Conservation (phyloP, 2,888 invertebrate genomes). For the Phengaris arion region DNA sequence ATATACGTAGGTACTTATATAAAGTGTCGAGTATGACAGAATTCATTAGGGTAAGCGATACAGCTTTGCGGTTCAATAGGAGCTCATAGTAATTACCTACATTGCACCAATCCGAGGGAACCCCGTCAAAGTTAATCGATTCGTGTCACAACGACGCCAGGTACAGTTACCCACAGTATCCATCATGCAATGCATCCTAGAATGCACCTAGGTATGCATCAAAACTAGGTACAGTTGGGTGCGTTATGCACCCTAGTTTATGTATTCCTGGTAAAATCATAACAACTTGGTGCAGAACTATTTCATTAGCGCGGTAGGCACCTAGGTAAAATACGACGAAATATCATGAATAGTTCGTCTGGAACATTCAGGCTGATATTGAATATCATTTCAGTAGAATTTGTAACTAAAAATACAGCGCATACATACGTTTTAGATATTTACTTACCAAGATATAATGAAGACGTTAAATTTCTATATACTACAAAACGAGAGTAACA, state of each 20-base stretch:
- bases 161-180: slow-evolving; percentile 48
- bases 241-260: neutral
- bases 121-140: slow-evolving; percentile 73
- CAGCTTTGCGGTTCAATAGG: slow-evolving; percentile 51
- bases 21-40: slow-evolving; percentile 65
- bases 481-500: slow-evolving; percentile 8
- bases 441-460: neutral
- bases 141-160: slow-evolving; percentile 56
- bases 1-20: slow-evolving; percentile 53
- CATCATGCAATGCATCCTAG: slow-evolving; percentile 31
- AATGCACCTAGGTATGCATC: neutral
- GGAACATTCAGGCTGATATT: neutral
- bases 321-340: no score
- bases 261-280: neutral
- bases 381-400: neutral
- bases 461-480: neutral
- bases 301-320: neutral
- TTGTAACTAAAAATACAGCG: neutral
- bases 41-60: slow-evolving; percentile 68
- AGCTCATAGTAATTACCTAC: slow-evolving; percentile 58
- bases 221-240: neutral
- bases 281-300: neutral
- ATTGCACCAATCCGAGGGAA: slow-evolving; percentile 60
- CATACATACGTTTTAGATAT: no score
- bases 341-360: neutral